These are phyloP conservation scores for Symphodus melops DNA, from an alignment of 2,113 vertebrate species.

Conservation along the genomic window DNA sequence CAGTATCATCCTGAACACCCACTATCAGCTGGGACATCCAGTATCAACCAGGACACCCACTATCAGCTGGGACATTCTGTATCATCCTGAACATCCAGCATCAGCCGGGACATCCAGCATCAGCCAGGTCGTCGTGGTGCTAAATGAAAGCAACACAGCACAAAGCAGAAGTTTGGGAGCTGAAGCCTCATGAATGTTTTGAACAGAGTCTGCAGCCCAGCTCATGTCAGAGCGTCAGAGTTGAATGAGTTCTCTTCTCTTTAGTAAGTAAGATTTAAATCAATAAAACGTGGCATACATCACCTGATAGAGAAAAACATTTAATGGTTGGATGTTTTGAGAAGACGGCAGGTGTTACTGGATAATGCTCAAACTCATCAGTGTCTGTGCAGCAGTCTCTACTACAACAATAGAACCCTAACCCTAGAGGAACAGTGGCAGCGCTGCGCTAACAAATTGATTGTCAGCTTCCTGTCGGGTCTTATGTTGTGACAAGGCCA, in stretches of 20 bases:
- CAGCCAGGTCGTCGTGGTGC: too few relatives aligned
- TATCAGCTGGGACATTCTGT: too few relatives aligned
- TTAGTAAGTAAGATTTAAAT: neutral
- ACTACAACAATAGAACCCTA: too few relatives aligned
- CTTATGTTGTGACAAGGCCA: slow-evolving; percentile 50
- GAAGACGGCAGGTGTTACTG: too few relatives aligned
- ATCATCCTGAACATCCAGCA: too few relatives aligned
- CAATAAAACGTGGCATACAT: neutral
- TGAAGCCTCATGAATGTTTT: neutral
- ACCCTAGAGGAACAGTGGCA: slow-evolving; percentile 41
- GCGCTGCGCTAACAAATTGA: slow-evolving; percentile 30
- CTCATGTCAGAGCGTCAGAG: neutral
- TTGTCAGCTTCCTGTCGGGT: slow-evolving; percentile 53
- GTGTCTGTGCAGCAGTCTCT: too few relatives aligned
- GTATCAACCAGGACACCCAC: slow-evolving; percentile 65
- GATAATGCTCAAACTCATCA: neutral
- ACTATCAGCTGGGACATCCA: too few relatives aligned
- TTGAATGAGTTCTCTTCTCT: neutral
- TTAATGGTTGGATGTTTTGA: neutral
- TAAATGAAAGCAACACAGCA: neutral
- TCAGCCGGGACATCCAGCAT: too few relatives aligned
- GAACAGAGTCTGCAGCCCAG: neutral
- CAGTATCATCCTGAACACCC: too few relatives aligned
- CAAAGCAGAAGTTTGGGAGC: neutral
- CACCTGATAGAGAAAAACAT: neutral